Evolutionary conservation across 2,113 vertebrate genomes (phyloP), one percentile per base, ranked within the genome.

Genomic region (Procavia capensis): DNA sequence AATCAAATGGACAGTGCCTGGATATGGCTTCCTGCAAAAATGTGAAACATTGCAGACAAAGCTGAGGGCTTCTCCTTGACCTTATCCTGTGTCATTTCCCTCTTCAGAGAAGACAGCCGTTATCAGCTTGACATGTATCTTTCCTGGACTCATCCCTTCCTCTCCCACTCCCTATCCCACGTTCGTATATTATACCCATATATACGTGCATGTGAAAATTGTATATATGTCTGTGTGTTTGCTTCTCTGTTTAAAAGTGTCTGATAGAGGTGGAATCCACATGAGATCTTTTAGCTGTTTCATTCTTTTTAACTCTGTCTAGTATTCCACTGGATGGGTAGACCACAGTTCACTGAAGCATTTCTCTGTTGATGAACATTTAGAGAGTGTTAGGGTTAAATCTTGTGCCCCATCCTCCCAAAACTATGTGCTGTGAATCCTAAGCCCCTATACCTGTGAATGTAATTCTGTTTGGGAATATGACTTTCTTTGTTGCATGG

Each of bases 241-340:
- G 19, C 36, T 43, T n/a, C 19, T 22, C 0, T 9, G 2, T 50
- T 31, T 11, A 16, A 16, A 31, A 1, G 29, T 6, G 17, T 50
- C 0, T 27, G 0, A 0, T 6, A 5, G n/a, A 8, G 20, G 2
- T 25, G 29, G 80, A 10, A 31, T 34, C 63, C 5, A 0, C 0
- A 13, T 25, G 19, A 2, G n/a, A 9, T 39, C 36, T 64, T 19
- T 16, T 20, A 29, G 43, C 0, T 4, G 14, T 36, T 34, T 59
- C 1, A 0, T 41, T 66, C 86, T 54, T 54, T 43, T 14, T 24
- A 50, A 29, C 34, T 8, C 61, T 85, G 16, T 34, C 36, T 54
- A 5, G 6, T 11, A 54, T 54, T 54, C 50, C 10, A 16, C 50
- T 54, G 50, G 50, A 54, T 16, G 50, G 14, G 50, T 54, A 16